These are phyloP conservation scores for Arbacia lixula DNA, from an alignment of 53 echinoderm and acorn worm genomes.

Conservation along the genomic window DNA sequence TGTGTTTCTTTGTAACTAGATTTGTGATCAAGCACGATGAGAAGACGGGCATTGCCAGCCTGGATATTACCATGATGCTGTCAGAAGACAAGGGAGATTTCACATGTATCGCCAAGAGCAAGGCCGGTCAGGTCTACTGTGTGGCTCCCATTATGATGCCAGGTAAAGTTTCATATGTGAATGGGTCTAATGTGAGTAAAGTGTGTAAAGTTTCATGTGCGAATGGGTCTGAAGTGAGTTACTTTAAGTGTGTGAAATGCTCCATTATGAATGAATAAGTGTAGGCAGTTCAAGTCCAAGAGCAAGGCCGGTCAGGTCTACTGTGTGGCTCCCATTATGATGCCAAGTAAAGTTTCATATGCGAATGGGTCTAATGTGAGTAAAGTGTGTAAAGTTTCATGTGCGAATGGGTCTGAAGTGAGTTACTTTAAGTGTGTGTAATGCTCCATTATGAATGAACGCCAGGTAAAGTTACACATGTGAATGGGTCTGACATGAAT, in stretches of 20 bases:
- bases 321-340: slow-evolving; percentile 67
- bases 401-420: background rate
- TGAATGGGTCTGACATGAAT: background rate
- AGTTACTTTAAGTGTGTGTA: too few species aligned
- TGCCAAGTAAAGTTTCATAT: slow-evolving; percentile 65
- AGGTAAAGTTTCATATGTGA: slow-evolving; percentile 61
- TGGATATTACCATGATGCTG: slow-evolving; percentile 94
- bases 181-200: background rate
- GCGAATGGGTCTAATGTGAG: background rate
- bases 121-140: slow-evolving; percentile 79
- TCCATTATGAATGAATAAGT: too few species aligned
- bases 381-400: background rate
- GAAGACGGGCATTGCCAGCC: slow-evolving; percentile 66
- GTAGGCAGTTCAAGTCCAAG: too few species aligned
- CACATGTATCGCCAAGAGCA: slow-evolving; percentile 90
- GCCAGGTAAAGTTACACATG: slow-evolving; percentile 64
- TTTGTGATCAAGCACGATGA: slow-evolving; percentile 82
- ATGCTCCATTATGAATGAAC: too few species aligned
- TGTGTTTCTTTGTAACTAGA: slow-evolving; percentile 40
- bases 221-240: background rate
- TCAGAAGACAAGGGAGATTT: slow-evolving; percentile 85
- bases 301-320: slow-evolving; percentile 84
- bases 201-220: background rate
- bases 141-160: slow-evolving; percentile 65
- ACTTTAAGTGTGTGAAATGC: too few species aligned